Percentiles rank a stretch among this genome's conserved stretches.
Conservation (phyloP, 2,888 invertebrate genomes). For the Ganaspis brasiliensis region DNA sequence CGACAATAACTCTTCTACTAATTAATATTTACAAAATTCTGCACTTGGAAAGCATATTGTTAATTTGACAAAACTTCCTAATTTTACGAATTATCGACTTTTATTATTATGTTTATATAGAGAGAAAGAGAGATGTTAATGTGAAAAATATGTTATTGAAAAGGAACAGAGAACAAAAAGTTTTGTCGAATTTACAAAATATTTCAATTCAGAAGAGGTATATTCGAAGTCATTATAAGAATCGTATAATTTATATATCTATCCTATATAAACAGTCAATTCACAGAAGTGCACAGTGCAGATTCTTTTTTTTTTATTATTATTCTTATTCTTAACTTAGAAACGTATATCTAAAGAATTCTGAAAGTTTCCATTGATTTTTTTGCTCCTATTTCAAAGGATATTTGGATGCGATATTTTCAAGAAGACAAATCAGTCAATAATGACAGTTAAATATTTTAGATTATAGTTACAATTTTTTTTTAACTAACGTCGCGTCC, state of each 20-base stretch:
- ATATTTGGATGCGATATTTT: slow-evolving; percentile 15
- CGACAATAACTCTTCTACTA: slow-evolving; percentile 53
- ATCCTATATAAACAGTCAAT: slow-evolving; percentile 72
- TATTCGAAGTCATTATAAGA: slow-evolving; percentile 22
- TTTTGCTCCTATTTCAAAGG: not conserved
- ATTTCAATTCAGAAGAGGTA: slow-evolving; percentile 18
- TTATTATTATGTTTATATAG: not conserved
- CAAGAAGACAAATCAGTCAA: not conserved
- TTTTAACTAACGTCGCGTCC: slow-evolving; percentile 7
- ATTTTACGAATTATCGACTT: not conserved
- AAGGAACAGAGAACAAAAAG: not conserved
- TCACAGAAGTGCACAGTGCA: slow-evolving; percentile 80
- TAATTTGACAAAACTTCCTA: slow-evolving; percentile 17
- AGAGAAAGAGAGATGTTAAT: not conserved
- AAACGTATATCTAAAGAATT: slow-evolving; percentile 50
- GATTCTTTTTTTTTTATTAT: slow-evolving; percentile 67
- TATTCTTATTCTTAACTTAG: no score
- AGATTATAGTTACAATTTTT: slow-evolving; percentile 1
- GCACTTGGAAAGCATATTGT: slow-evolving; percentile 53
- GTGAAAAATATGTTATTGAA: not conserved
- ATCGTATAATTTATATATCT: slow-evolving; percentile 46
- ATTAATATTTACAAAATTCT: slow-evolving; percentile 57
- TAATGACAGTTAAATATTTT: not conserved
- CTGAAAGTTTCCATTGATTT: slow-evolving; percentile 2
- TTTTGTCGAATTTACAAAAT: slow-evolving; percentile 32